These are phyloP conservation scores for Indicator indicator DNA, from an alignment of 2,113 vertebrate genomes.

Conservation along the genomic window DNA sequence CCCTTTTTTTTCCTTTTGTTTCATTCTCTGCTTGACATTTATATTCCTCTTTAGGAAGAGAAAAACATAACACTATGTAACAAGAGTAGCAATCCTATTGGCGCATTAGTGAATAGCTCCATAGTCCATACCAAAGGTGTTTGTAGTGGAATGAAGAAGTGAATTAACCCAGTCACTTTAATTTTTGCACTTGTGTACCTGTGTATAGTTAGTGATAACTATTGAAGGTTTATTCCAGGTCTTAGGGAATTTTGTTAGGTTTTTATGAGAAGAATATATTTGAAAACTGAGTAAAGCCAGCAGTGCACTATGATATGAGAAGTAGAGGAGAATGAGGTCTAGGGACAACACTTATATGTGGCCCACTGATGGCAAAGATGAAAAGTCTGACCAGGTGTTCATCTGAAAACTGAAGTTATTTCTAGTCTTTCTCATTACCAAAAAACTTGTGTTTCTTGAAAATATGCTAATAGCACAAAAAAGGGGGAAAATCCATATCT, in stretches of 20 bases:
- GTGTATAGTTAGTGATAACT: neutral
- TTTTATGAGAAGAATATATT: neutral
- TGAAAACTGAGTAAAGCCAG: neutral
- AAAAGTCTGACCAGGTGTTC: neutral
- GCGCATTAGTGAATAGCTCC: neutral
- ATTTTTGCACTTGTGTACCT: neutral
- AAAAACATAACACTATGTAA: neutral
- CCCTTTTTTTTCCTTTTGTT: no score
- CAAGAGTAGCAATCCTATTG: neutral
- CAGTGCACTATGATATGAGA: neutral
- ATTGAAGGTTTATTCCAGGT: neutral
- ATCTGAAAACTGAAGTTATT: neutral
- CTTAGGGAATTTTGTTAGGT: neutral
- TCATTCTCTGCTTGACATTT: neutral
- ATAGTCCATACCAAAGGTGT: neutral
- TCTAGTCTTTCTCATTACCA: neutral
- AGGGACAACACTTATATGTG: neutral
- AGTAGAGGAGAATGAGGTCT: neutral
- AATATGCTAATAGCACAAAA: neutral
- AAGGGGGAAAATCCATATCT: neutral
- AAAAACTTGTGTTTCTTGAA: neutral
- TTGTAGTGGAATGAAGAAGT: neutral
- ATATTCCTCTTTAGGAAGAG: neutral
- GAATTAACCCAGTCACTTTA: neutral
- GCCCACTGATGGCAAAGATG: neutral